Evolutionary conservation across 2,113 vertebrate genomes (phyloP), one percentile per base, ranked within the genome.

Genomic region (Mobula hypostoma): DNA sequence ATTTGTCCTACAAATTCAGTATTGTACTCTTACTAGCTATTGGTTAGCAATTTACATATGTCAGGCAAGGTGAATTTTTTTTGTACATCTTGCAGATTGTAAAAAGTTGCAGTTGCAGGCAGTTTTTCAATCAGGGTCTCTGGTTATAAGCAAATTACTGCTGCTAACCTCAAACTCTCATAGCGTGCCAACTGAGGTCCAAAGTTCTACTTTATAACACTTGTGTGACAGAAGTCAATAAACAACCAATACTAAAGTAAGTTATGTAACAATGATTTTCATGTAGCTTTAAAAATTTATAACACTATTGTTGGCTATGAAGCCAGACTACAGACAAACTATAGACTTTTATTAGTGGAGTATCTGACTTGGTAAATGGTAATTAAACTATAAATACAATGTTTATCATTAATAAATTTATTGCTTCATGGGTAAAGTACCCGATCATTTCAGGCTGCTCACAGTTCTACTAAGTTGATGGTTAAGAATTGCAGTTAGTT

Each of bases 151-250:
- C 12, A 8, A 74, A 74, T 93, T 74, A 74, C 36, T 70, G 24
- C 32, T 68, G 63, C 24, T 95, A 95, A 94, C 95, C 95, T 95
- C 21, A 58, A 94, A 97, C 95, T 97, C 97, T 96, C 96, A 97
- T 97, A 96, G 97, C 96, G 94, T 98, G 97, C 96, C 95, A 96
- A 97, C 94, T 88, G 48, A 95, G 95, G 96, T 96, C 95, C 95
- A 97, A 70, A 97, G 97, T 97, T 98, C 96, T 96, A 96, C 95
- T 95, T 96, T 94, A 95, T 95, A 96, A 96, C 95, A 77, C 94
- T 96, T 97, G 96, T 98, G 97, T 97, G 97, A 97, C 97, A 97
- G 97, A 98, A 97, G 96, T 97, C 97, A 97, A 96, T 98, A 97
- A 98, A 97, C 97, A 93, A 40, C 95, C 94, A 96, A 94, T 96